Conservation (phyloP, 2,888 invertebrate genomes). For the Anoplius nigerrimus region DNA sequence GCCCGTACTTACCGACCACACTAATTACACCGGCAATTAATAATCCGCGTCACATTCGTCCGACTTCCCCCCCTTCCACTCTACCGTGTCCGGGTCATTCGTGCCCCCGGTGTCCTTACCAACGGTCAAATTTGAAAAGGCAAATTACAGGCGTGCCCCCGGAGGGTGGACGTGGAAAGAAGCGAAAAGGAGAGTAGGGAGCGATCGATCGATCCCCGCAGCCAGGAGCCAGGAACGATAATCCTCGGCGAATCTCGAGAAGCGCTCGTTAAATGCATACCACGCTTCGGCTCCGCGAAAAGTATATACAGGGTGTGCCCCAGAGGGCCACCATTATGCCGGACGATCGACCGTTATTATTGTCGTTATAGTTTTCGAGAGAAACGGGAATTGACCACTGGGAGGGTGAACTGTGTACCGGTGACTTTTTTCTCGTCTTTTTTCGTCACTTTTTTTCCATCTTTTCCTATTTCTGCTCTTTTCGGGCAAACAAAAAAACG, state of each 20-base stretch:
- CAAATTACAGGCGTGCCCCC: slow-evolving; percentile 29
- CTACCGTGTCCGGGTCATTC: background rate
- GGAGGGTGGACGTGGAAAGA: slow-evolving; percentile 1
- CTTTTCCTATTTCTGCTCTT: too few relatives aligned
- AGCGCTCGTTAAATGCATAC: slow-evolving; percentile 10
- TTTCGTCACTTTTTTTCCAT: too few relatives aligned
- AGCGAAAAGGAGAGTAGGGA: background rate
- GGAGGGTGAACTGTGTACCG: slow-evolving; percentile 6
- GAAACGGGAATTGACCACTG: slow-evolving; percentile 18
- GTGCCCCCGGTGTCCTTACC: slow-evolving; percentile 2
- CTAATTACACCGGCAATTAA: too few relatives aligned
- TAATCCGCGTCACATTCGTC: background rate
- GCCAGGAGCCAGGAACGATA: slow-evolving; percentile 11
- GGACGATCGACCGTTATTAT: slow-evolving; percentile 27
- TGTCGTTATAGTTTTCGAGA: slow-evolving; percentile 17
- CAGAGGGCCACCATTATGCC: slow-evolving; percentile 14
- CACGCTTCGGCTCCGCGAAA: slow-evolving; percentile 1
- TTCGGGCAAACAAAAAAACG: too few relatives aligned
- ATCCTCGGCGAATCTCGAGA: slow-evolving; percentile 26
- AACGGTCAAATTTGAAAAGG: slow-evolving; percentile 29
- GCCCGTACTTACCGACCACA: too few relatives aligned
- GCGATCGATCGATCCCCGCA: slow-evolving; percentile 22
- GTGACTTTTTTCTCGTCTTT: too few relatives aligned
- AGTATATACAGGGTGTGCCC: slow-evolving; percentile 5
- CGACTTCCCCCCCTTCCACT: background rate